Percentiles rank a stretch among this genome's conserved stretches.
Conservation (phyloP, 2,113 vertebrate species). For the Centropus bengalensis region DNA sequence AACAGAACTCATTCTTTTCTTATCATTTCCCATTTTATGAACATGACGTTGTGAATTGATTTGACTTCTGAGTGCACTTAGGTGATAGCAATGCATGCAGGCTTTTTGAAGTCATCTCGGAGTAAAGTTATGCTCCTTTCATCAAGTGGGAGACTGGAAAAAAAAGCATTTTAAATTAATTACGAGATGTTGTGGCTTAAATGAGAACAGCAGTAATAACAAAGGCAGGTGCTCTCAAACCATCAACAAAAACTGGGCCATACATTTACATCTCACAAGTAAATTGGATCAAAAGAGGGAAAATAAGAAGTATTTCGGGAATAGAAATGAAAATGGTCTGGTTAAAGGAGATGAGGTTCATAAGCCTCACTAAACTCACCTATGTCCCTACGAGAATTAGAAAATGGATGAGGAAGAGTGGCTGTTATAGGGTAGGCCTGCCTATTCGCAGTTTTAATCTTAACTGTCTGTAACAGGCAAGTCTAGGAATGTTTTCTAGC, state of each 20-base stretch:
- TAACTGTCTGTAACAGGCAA: neutral
- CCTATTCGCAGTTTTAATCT: neutral
- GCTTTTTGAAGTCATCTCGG: neutral
- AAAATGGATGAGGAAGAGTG: neutral
- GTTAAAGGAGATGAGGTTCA: neutral
- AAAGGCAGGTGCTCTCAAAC: neutral
- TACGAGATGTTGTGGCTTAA: neutral
- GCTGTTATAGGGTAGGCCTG: neutral
- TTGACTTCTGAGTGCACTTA: conserved; percentile 55
- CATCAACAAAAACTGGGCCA: neutral
- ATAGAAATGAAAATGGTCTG: neutral
- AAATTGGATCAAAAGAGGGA: neutral
- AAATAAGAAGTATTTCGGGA: neutral
- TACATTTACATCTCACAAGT: neutral
- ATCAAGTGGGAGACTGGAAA: neutral
- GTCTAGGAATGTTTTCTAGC: neutral
- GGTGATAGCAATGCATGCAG: neutral
- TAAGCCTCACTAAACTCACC: neutral
- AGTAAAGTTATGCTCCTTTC: neutral
- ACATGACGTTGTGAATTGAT: conserved; percentile 43
- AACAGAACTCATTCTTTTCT: conserved; percentile 59
- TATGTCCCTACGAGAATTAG: neutral
- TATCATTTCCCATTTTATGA: conserved; percentile 55
- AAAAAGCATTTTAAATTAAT: neutral
- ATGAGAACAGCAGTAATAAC: neutral